Percentiles rank a stretch among this genome's conserved stretches.
Evolutionary conservation across 2,797 vertebrate species (phyloP).

Genomic region (Gobionotothen gibberifrons): DNA sequence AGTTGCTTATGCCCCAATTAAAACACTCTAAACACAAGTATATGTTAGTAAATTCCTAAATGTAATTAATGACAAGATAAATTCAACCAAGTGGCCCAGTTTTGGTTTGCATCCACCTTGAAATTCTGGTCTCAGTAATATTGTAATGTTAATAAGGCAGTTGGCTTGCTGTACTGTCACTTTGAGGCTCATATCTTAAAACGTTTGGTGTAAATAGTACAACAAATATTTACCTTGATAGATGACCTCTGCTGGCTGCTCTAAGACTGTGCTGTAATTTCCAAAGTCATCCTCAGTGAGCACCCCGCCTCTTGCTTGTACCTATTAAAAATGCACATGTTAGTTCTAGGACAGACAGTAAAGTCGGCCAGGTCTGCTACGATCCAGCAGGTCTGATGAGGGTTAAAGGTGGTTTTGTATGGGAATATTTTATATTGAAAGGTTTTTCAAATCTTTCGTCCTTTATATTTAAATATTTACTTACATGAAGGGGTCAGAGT

Average conservation of each 20-base stretch:
- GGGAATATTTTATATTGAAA: not conserved
- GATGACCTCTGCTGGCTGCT: slow-evolving; percentile 88
- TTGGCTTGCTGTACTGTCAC: not conserved
- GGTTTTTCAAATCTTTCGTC: not conserved
- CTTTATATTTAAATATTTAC: not conserved
- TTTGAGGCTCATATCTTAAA: not conserved
- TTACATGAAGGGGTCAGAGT: no score
- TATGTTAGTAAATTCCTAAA: no score
- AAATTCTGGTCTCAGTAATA: no score
- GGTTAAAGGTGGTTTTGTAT: no score
- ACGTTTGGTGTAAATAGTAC: not conserved
- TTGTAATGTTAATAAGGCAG: not conserved
- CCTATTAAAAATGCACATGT: slow-evolving; percentile 77
- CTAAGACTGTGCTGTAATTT: slow-evolving; percentile 91
- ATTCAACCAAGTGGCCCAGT: no score
- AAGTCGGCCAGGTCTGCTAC: no score
- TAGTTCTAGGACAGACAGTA: not conserved
- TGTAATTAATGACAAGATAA: no score
- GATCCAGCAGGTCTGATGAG: no score
- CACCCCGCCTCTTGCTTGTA: slow-evolving; percentile 87
- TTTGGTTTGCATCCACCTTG: no score
- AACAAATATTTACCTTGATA: slow-evolving; percentile 88
- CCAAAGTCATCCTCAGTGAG: slow-evolving; percentile 92
- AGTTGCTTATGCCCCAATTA: not conserved
- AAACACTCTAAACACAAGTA: no score